Evolutionary conservation across 64 coral and sea anemone genomes (phyloP), one percentile per base, ranked within the genome.

Genomic region (Porites australiensis): DNA sequence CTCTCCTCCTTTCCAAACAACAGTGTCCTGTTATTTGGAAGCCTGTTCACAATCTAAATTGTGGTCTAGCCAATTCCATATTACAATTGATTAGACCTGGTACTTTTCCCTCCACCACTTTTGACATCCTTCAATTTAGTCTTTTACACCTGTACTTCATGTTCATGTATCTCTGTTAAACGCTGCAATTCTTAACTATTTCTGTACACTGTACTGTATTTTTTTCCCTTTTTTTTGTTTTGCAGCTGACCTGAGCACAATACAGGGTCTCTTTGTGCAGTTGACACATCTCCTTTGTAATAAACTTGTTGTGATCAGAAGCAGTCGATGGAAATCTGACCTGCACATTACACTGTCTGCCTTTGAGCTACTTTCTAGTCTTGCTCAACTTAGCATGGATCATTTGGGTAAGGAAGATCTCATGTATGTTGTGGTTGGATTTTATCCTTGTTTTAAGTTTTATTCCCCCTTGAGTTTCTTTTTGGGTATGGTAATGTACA

Each of bases 251-350:
- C 70, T 92, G 18, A 65, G 87, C 27, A 93, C 97, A 27, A 70
- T 95, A 4, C 90, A 88, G 63, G 91, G 91, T 12, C 77, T 99
- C 84, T 99, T 96, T 83, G 94, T 95, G 11, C 94, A 99, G 55
- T 82, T 99, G n/a, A 96, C 94, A 0, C 87, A 94, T 60, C 88
- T 99, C 64, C 79, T 99, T 4, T 93, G 88, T 86, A 95, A 99
- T 76, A 99, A 99, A 68, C 77, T 99, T 64, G 94, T 99, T 43
- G 91, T 97, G 18, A 75, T 84, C 4, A 90, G 94, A 77, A 95
- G 97, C 84, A 99, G 97, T 5, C 95, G 88, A 9, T 99, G 97
- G 97, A 99, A 96, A 76, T 55, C 91, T 44, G 97, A 99, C 58
- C 60, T 99, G 54, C 97, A 99, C 54, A 89, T 99, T 1, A 99